Base-by-base conservation (phyloP, 2,888 invertebrate genomes). In the Portevinia maculata region DNA sequence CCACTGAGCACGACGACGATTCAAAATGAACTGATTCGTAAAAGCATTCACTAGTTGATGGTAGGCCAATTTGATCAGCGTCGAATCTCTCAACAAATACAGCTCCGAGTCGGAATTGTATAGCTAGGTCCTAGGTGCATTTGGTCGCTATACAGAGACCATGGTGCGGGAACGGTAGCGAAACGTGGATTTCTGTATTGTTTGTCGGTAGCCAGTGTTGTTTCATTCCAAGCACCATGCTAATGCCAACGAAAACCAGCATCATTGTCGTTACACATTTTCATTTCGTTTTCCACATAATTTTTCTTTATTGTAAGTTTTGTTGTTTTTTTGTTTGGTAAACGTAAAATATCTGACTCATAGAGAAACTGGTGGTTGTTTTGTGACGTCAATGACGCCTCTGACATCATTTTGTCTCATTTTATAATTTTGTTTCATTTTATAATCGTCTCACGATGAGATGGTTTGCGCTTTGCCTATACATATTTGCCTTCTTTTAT, bases 11-110 rank as follows among this genome's bases (percentile, higher is more conserved):
- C 78, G 83, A 78, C 83, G 41, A 83, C 60, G 83, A 65, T 71
- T 73, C 32, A 70, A 83, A 78, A 73, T 78, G 78, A 73, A 83
- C 83, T 83, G 78, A 83, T 60, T 83, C 21, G 57, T 78, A 46
- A 71, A 71, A 34, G 55, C 64, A 71, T 69, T 69, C 79, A 69
- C 79, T 50, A 79, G 69, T 69, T 64, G 67, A 60, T 64, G 71
- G 60, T 24, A 62, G 32, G 76, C 53, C 37, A 57, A 50, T 39
- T 46, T n/a, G 19, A 41, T 24, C 52, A 44, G 59, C 53, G 73
- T 73, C 74, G 34, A 71, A 59, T 70, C 55, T 60, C 55, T 60
- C 30, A n/a, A 13, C 32, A 15, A 17, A 28, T 37, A 48, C 46
- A 48, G 59, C 11, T 41, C 21, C 46, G 17, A 17, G 9, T 13